These are phyloP conservation scores for Arvicanthis niloticus DNA, from an alignment of 2,113 vertebrate species.

Conservation along the genomic window DNA sequence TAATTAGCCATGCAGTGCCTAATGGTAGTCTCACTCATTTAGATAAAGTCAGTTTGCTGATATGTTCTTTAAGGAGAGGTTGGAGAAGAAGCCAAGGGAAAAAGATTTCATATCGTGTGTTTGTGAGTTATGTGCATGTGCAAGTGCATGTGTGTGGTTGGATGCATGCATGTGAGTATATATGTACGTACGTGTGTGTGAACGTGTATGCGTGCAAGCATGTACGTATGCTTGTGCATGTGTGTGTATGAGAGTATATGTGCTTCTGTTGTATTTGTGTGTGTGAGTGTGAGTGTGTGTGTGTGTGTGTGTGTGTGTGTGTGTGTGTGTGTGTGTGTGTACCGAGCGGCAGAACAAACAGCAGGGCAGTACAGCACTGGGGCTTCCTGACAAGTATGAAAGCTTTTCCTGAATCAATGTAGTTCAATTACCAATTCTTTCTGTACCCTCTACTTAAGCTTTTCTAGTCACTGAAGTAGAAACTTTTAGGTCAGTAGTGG, in stretches of 20 bases:
- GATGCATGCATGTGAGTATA: background rate
- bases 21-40: slow-evolving; percentile 87
- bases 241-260: background rate
- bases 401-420: slow-evolving; percentile 32
- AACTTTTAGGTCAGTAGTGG: background rate
- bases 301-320: background rate
- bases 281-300: background rate
- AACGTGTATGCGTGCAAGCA: background rate
- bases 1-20: slow-evolving; percentile 86
- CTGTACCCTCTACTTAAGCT: background rate
- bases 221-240: background rate
- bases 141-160: background rate
- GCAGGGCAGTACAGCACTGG: slow-evolving; percentile 74
- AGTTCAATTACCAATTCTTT: slow-evolving; percentile 48
- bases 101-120: background rate
- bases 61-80: slow-evolving; percentile 80
- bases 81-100: background rate
- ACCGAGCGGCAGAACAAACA: slow-evolving; percentile 80
- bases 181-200: background rate
- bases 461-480: slow-evolving; percentile 16
- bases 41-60: slow-evolving; percentile 88
- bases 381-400: slow-evolving; percentile 74
- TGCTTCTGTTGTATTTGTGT: background rate
- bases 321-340: background rate
- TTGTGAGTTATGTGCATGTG: too few relatives aligned